Conservation (phyloP, 2,797 vertebrate genomes). For the Forpus xanthops region DNA sequence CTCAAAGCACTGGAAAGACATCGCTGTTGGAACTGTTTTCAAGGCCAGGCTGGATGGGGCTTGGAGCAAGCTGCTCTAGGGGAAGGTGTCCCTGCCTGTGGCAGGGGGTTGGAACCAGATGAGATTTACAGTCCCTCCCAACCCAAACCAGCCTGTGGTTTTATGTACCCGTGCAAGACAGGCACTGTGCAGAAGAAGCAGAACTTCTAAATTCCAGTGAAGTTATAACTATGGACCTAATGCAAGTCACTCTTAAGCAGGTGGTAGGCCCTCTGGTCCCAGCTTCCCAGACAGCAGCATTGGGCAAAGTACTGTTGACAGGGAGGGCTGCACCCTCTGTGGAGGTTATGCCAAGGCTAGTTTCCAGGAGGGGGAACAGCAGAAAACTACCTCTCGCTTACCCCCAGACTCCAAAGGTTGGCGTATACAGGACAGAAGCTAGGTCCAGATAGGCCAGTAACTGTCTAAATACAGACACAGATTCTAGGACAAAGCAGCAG, state of each 20-base stretch:
- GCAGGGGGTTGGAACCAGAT: not conserved
- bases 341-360: not conserved
- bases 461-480: not conserved
- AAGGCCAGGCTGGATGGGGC: not conserved
- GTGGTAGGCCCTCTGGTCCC: not conserved
- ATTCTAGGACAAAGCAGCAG: not conserved
- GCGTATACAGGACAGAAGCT: not conserved
- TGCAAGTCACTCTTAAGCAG: not conserved
- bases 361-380: not conserved
- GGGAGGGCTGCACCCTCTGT: not conserved
- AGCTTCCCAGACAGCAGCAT: not conserved
- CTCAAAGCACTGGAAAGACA: not conserved
- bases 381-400: not conserved
- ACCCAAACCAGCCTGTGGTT: not conserved
- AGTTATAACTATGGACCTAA: not conserved
- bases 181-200: not conserved
- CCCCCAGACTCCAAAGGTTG: not conserved
- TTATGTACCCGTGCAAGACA: not conserved
- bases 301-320: not conserved
- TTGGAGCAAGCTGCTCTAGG: not conserved
- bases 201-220: not conserved
- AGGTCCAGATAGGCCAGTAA: not conserved
- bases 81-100: not conserved
- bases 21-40: not conserved
- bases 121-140: not conserved